Conservation (phyloP, 2,888 invertebrate genomes). For the Lepidonotus clava region DNA sequence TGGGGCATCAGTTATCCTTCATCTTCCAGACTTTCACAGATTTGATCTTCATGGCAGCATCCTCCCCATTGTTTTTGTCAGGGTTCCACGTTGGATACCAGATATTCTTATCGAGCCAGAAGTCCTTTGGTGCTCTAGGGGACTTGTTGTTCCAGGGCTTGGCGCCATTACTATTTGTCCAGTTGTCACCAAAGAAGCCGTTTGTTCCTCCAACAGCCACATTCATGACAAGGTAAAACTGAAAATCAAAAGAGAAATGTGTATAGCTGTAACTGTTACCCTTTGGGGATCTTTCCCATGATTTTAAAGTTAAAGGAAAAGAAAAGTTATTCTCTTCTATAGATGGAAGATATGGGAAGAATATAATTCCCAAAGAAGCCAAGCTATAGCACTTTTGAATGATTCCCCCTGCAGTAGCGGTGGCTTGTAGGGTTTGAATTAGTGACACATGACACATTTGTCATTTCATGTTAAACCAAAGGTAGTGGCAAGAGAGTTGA, state of each 20-base stretch:
- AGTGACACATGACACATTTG: too few species aligned
- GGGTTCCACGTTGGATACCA: constrained; percentile 86
- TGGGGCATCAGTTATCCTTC: constrained; percentile 61
- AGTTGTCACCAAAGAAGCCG: constrained; percentile 86
- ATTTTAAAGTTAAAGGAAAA: too few species aligned
- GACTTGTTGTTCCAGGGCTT: constrained; percentile 90
- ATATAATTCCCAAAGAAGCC: too few species aligned
- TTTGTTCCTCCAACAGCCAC: constrained; percentile 88
- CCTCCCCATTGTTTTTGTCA: constrained; percentile 79
- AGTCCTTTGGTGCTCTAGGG: constrained; percentile 84
- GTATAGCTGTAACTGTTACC: too few species aligned
- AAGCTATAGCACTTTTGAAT: too few species aligned
- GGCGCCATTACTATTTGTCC: constrained; percentile 74
- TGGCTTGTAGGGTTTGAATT: too few species aligned
- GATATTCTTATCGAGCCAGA: constrained; percentile 85
- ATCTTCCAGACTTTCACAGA: constrained; percentile 85
- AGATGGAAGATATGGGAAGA: not conserved
- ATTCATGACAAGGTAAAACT: constrained; percentile 89
- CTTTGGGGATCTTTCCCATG: too few species aligned
- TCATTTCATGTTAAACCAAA: too few species aligned
- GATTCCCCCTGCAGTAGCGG: too few species aligned
- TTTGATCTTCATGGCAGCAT: constrained; percentile 84
- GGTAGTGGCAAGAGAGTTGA: too few species aligned
- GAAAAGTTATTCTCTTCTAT: not conserved
- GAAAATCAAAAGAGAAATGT: constrained; percentile 69